phyloP scores from a whole-genome alignment of 2,113 vertebrate genomes.

The Leptocoma aspasia region DNA sequence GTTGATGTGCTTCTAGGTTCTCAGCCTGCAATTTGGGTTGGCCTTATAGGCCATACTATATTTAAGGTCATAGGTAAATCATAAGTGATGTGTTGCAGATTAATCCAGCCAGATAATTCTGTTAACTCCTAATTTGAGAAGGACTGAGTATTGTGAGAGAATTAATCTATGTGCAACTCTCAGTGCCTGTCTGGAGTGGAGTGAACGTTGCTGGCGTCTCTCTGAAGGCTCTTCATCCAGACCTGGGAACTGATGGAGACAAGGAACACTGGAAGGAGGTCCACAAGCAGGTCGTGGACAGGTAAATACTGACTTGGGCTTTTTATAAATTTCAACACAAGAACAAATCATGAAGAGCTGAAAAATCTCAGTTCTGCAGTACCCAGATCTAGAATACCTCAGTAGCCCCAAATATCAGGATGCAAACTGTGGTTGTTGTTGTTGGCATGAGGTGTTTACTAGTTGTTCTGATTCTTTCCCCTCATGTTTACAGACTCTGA shows the following conservation, averaged over 20 bases:
- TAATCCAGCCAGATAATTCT: not conserved
- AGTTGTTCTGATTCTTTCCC: too few species aligned
- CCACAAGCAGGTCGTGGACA: conserved; percentile 94
- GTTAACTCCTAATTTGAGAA: not conserved
- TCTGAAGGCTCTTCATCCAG: conserved; percentile 87
- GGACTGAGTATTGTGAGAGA: not conserved
- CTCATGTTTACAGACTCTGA: too few species aligned
- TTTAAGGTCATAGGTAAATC: not conserved
- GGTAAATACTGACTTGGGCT: conserved; percentile 70
- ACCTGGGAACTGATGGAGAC: conserved; percentile 85
- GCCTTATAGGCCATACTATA: not conserved
- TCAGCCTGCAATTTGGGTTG: not conserved
- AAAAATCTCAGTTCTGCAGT: not conserved
- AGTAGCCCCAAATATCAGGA: not conserved
- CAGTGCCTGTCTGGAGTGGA: conserved; percentile 97
- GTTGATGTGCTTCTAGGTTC: not conserved
- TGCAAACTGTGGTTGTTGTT: too few species aligned
- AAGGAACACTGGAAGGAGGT: conserved; percentile 90
- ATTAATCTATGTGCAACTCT: not conserved
- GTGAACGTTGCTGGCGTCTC: conserved; percentile 93
- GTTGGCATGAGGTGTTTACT: too few species aligned
- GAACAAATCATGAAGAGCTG: not conserved
- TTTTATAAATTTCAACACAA: not conserved
- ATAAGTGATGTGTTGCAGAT: not conserved
- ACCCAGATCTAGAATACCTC: not conserved